Base-by-base conservation (phyloP, 2,113 vertebrate species). In the Harpagus bidentatus region DNA sequence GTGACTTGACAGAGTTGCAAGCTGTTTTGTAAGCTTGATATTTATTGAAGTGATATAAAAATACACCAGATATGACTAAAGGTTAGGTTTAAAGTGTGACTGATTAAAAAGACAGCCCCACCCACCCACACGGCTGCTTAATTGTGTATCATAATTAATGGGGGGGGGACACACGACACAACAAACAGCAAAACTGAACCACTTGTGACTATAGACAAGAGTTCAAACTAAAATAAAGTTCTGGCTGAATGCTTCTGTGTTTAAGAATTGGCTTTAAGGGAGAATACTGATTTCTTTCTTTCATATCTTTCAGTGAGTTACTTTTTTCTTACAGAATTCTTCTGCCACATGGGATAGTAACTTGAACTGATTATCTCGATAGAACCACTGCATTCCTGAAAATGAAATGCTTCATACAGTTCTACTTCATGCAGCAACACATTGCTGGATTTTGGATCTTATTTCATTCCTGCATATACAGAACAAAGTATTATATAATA, bases 301-400 rank as follows among this genome's bases (percentile, higher is more conserved):
- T 82, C 34, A 25, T 47, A 29, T 32, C 20, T 79, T 87, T 76
- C 19, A 52, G 5, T 43, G 45, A 59, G 22, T 58, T 81, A 11
- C 7, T 16, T 56, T 48, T 73, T 86, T 31, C 36, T 62, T 52
- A 50, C 3, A 62, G 28, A 76, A 43, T 67, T 69, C 25, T 78
- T 62, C 78, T 85, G 22, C 22, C 21, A 67, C 28, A 29, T 43
- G 9, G 82, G 52, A 71, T n/a, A 77, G 14, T 40, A 65, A 72
- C 43, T 95, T 83, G 32, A 96, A 95, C 61, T 82, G 66, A 50
- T 88, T 93, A 91, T 87, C 45, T 58, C 78, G 69, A 48, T 86
- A 87, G 72, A 95, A 91, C 52, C 66, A 94, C 83, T 91, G 34
- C 55, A 94, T 87, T 94, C 52, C 11, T 70, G 21, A 86, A 97